A percentile compares a stretch with the other conserved stretches of the same genome.
Evolutionary conservation across 2,797 vertebrate genomes (phyloP).

Genomic region (Anguilla marmorata): DNA sequence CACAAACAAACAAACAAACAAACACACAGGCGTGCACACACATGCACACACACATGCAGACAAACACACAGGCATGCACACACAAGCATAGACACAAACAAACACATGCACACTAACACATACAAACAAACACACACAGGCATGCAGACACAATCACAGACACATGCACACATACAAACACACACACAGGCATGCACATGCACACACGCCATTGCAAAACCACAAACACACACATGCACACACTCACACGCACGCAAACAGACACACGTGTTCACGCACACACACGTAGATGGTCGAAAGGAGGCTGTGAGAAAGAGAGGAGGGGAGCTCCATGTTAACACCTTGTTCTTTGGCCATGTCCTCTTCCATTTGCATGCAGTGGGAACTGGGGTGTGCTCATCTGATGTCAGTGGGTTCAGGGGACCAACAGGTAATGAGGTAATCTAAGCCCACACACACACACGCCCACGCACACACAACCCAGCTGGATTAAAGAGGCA

Average conservation of each 20-base stretch:
- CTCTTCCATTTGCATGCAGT: conserved; percentile 76
- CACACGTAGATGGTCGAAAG: conserved; percentile 44
- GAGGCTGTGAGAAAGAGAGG: conserved; percentile 40
- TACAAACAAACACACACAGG: background rate
- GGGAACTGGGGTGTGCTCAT: conserved; percentile 72
- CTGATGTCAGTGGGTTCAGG: conserved; percentile 71
- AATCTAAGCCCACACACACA: conserved; percentile 51
- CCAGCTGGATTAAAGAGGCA: conserved; percentile 71
- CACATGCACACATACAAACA: conserved; percentile 25
- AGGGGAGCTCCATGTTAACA: conserved; percentile 62
- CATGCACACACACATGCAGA: conserved; percentile 34
- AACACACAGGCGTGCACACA: conserved; percentile 19
- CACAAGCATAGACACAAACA: background rate
- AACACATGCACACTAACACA: background rate
- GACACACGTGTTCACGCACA: conserved; percentile 38
- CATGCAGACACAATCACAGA: conserved; percentile 20
- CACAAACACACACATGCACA: conserved; percentile 38
- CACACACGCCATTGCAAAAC: conserved; percentile 29
- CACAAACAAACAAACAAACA: conserved; percentile 49
- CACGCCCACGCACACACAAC: conserved; percentile 73
- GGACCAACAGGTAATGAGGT: conserved; percentile 44
- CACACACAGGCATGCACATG: background rate
- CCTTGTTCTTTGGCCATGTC: conserved; percentile 79
- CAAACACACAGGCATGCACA: conserved; percentile 32
- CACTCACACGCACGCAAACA: background rate